Evolutionary conservation across 2,797 vertebrate species (phyloP).

Genomic region (Eleutherodactylus coqui): DNA sequence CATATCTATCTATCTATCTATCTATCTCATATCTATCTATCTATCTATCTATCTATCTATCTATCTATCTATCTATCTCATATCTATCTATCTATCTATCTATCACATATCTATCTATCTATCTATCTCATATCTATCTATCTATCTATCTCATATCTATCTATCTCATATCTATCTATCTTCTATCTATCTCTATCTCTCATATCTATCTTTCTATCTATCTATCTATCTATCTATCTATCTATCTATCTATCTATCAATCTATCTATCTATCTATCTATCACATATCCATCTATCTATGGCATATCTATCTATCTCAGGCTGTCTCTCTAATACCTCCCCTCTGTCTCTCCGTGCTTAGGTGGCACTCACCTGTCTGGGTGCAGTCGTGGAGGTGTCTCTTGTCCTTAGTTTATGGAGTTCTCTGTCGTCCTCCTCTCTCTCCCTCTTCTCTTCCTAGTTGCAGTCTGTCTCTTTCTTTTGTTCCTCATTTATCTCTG

Average conservation of each 20-base stretch:
- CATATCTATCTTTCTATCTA: not conserved
- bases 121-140: conserved; percentile 9
- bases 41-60: conserved; percentile 20
- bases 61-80: conserved; percentile 6
- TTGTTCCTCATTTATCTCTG: conserved; percentile 19
- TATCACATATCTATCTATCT: conserved; percentile 19
- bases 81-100: not conserved
- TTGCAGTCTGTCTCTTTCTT: not conserved
- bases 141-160: conserved; percentile 9
- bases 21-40: not conserved
- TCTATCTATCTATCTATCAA: conserved; percentile 6
- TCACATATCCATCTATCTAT: too few species aligned
- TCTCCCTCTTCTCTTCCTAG: not conserved
- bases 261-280: conserved; percentile 20
- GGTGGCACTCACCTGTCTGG: conserved; percentile 35
- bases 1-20: not conserved
- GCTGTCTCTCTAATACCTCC: not conserved
- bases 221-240: conserved; percentile 22
- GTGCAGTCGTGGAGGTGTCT: not conserved
- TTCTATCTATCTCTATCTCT: conserved; percentile 12
- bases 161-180: conserved; percentile 1
- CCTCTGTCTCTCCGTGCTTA: not conserved
- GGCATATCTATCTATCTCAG: not conserved
- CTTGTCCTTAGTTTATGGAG: not conserved
- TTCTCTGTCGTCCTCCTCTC: not conserved